A percentile compares a stretch with the other conserved stretches of the same genome.
Conservation (phyloP, 2,888 invertebrate genomes). For the Stenchaetothrips biformis region DNA sequence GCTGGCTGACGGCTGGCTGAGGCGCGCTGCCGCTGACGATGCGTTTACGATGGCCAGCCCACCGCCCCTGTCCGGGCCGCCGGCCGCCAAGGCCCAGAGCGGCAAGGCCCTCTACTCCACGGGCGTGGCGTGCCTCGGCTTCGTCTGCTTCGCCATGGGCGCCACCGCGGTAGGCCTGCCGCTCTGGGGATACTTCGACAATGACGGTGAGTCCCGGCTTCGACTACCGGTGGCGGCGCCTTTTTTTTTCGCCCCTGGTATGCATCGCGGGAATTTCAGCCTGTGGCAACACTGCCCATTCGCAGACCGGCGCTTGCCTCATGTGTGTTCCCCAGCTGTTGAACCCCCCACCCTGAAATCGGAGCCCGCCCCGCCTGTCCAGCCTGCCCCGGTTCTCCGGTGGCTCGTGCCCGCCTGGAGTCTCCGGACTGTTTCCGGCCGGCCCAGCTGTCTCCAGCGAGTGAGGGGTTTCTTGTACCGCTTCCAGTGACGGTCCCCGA, state of each 20-base stretch:
- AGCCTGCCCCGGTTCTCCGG: neutral
- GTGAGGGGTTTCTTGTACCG: neutral
- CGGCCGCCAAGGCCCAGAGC: neutral
- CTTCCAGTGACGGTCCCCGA: no score
- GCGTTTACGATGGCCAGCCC: conserved; percentile 40
- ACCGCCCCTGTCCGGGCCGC: neutral
- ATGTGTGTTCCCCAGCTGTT: neutral
- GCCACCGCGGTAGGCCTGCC: conserved; percentile 59
- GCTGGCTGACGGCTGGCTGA: neutral
- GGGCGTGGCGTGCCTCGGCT: conserved; percentile 63
- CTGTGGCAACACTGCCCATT: no score
- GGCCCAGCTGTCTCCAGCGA: neutral
- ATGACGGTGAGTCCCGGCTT: conserved; percentile 37
- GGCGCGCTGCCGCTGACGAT: neutral
- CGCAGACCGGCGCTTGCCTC: neutral
- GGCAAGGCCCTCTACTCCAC: conserved; percentile 59
- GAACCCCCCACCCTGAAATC: neutral
- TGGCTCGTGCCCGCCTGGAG: neutral
- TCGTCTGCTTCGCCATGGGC: conserved; percentile 52
- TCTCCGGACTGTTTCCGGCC: neutral
- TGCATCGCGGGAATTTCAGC: no score
- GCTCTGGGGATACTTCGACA: conserved; percentile 80
- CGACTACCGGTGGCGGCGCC: conserved; percentile 5
- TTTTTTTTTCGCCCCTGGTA: neutral
- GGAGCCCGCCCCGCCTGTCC: neutral